A percentile compares a stretch with the other conserved stretches of the same genome.
Conservation (phyloP, 2,888 invertebrate genomes). For the Syrphus vitripennis region DNA sequence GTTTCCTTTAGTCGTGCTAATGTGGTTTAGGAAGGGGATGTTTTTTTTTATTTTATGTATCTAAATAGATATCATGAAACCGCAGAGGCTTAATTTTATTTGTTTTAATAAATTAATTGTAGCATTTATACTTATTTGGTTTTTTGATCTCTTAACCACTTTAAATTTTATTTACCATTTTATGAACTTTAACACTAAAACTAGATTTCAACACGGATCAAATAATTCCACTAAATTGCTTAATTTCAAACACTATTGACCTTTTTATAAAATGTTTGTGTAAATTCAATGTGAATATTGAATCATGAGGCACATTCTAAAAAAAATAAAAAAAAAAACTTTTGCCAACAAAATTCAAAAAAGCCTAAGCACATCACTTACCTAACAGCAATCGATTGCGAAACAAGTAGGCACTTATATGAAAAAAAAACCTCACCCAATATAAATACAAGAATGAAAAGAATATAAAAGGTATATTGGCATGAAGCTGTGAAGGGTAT, state of each 20-base stretch:
- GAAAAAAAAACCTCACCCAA: background rate
- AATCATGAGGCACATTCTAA: background rate
- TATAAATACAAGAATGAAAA: background rate
- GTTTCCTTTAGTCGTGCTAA: background rate
- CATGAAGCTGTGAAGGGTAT: background rate
- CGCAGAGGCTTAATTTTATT: background rate
- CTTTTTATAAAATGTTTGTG: background rate
- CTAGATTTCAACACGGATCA: background rate
- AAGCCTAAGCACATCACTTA: background rate
- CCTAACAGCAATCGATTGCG: background rate
- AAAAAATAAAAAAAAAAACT: background rate
- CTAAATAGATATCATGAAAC: background rate
- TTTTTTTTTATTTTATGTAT: background rate
- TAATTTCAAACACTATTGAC: background rate
- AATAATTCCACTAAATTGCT: background rate
- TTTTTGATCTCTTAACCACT: background rate
- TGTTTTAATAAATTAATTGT: background rate
- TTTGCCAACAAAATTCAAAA: background rate
- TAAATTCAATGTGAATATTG: background rate
- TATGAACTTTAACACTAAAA: background rate
- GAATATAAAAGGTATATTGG: background rate
- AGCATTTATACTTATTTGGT: background rate
- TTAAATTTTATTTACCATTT: background rate
- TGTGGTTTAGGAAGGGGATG: background rate
- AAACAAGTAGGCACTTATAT: background rate